Conservation (phyloP, 2,888 invertebrate genomes). For the Limnephilus marmoratus region DNA sequence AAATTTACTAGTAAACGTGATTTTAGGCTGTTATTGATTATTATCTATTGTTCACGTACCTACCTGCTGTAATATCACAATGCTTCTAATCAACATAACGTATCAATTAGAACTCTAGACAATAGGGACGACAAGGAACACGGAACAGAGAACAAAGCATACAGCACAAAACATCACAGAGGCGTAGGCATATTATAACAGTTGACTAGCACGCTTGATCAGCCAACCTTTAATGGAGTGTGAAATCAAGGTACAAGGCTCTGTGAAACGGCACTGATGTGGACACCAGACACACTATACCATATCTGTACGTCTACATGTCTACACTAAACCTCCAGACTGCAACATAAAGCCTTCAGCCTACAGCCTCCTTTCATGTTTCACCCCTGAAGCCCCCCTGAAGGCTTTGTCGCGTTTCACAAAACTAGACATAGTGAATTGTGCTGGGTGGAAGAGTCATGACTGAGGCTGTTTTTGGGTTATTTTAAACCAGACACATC, state of each 20-base stretch:
- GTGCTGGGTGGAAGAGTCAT: not conserved
- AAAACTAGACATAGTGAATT: not conserved
- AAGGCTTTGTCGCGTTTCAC: not conserved
- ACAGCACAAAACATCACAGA: not conserved
- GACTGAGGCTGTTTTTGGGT: not conserved
- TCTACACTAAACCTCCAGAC: not conserved
- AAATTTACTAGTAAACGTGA: too few relatives aligned
- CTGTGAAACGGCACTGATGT: not conserved
- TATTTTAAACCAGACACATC: too few relatives aligned
- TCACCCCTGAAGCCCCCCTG: not conserved
- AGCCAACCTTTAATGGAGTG: slow-evolving; percentile 60
- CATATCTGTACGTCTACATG: too few relatives aligned
- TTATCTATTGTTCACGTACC: too few relatives aligned
- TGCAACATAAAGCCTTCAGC: not conserved
- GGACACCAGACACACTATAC: not conserved
- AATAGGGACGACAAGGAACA: not conserved
- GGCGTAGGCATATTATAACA: slow-evolving; percentile 15
- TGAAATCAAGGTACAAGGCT: slow-evolving; percentile 10
- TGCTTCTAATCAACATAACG: not conserved
- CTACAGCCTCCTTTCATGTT: not conserved
- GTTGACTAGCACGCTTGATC: slow-evolving; percentile 54
- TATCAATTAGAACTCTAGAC: not conserved
- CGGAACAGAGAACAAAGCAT: not conserved
- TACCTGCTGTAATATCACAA: not conserved
- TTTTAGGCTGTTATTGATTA: too few relatives aligned